These are phyloP conservation scores for Falco novaeseelandiae DNA, from an alignment of 2,797 vertebrate species.

Conservation along the genomic window DNA sequence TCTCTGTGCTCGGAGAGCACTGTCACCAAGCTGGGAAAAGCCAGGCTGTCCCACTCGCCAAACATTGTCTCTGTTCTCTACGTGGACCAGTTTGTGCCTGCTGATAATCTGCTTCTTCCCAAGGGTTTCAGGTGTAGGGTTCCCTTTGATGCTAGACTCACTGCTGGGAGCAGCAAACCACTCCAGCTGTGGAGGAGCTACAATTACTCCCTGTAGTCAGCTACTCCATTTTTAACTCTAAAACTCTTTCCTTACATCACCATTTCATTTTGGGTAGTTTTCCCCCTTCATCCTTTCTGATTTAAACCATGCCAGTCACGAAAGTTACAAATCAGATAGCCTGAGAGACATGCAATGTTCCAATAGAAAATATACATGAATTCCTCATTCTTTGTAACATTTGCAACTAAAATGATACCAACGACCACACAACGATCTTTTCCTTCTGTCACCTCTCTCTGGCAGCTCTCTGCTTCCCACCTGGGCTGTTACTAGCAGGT, in stretches of 20 bases:
- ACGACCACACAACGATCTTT: not conserved
- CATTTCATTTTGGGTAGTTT: not conserved
- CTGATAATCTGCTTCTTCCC: slow-evolving; percentile 42
- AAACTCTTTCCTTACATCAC: not conserved
- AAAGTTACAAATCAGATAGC: not conserved
- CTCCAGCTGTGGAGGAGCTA: slow-evolving; percentile 1
- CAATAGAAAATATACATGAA: not conserved
- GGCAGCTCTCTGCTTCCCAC: not conserved
- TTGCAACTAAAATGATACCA: rapidly evolving
- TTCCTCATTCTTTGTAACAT: not conserved
- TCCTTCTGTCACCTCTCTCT: not conserved
- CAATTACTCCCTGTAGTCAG: slow-evolving; percentile 30
- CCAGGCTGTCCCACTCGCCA: not conserved
- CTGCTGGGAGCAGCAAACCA: slow-evolving; percentile 47
- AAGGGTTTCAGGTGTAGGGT: slow-evolving; percentile 21
- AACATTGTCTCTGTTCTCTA: not conserved
- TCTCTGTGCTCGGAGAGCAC: not conserved
- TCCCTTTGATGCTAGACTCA: slow-evolving; percentile 45
- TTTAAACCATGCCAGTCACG: not conserved
- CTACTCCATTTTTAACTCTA: slow-evolving; percentile 1
- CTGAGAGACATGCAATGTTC: not conserved
- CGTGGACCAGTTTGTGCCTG: slow-evolving; percentile 34
- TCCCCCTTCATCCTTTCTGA: not conserved
- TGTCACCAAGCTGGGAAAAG: not conserved
- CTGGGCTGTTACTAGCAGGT: not conserved